phyloP scores from a whole-genome alignment of 2,113 vertebrate genomes.

The Lipotes vexillifer region DNA sequence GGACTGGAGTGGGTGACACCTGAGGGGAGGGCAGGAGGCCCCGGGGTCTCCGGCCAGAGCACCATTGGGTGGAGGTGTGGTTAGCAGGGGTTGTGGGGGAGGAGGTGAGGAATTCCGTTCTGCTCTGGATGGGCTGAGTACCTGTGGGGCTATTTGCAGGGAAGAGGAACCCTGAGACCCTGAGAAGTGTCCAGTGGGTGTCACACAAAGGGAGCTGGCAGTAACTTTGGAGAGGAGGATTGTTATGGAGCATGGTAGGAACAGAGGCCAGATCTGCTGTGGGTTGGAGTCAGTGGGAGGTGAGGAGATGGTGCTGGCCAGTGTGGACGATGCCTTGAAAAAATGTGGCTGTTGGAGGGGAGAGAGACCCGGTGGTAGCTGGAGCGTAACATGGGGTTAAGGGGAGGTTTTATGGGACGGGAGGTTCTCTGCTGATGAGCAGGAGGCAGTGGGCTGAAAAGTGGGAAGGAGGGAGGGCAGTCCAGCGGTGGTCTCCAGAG shows the following conservation, averaged over 20 bases:
- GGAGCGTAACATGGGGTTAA: neutral
- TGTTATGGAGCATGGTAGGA: neutral
- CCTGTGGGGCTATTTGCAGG: neutral
- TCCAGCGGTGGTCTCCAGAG: neutral
- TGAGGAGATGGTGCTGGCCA: neutral
- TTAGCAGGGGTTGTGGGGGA: neutral
- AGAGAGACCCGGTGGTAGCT: neutral
- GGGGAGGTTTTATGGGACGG: neutral
- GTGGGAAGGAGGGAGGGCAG: neutral
- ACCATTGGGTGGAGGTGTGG: neutral
- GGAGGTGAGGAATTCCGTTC: neutral
- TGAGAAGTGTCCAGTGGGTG: neutral
- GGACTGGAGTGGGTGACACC: neutral
- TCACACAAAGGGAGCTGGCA: neutral
- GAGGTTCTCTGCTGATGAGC: neutral
- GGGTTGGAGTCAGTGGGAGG: slow-evolving; percentile 12
- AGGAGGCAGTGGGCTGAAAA: neutral
- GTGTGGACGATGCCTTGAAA: neutral
- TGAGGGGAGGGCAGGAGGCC: neutral
- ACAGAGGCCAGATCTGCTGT: slow-evolving; percentile 38
- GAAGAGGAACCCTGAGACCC: neutral
- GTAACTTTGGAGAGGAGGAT: neutral
- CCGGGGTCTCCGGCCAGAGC: neutral
- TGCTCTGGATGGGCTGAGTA: neutral
- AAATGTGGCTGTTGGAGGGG: neutral